Evolutionary conservation across 2,113 vertebrate genomes (phyloP).

Genomic region (Turdus rufiventris): DNA sequence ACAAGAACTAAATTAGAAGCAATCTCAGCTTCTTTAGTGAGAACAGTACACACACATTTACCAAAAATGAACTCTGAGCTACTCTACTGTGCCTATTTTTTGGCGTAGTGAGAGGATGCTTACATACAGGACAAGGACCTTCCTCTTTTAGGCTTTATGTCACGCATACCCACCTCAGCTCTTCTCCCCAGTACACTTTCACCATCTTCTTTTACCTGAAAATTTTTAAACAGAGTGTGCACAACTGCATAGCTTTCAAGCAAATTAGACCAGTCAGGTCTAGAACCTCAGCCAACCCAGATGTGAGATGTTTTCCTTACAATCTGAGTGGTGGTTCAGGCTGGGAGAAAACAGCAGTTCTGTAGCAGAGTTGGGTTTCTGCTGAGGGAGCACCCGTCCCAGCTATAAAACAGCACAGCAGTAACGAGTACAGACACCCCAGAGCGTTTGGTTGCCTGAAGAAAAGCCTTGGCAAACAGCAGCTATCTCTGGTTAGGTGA

Average conservation of each 20-base stretch:
- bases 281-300: slow-evolving; percentile 16
- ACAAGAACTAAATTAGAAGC: neutral
- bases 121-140: neutral
- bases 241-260: slow-evolving; percentile 59
- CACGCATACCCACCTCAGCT: slow-evolving; percentile 31
- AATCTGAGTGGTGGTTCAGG: slow-evolving; percentile 14
- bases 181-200: slow-evolving; percentile 62
- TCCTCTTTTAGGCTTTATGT: neutral
- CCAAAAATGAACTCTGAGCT: neutral
- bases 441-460: neutral
- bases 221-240: slow-evolving; percentile 60
- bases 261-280: slow-evolving; percentile 42
- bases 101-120: neutral
- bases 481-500: neutral
- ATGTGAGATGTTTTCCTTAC: neutral
- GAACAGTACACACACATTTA: neutral
- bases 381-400: slow-evolving; percentile 9
- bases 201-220: slow-evolving; percentile 58
- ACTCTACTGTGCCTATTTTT: neutral
- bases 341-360: slow-evolving; percentile 25
- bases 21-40: neutral
- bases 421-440: neutral
- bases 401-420: neutral
- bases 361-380: slow-evolving; percentile 22
- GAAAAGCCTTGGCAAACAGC: neutral